Evolutionary conservation across 37 sponge, comb jelly and placozoan genomes (phyloP), one percentile per base, ranked within the genome.

Genomic region (Cladorhizidae sp.): DNA sequence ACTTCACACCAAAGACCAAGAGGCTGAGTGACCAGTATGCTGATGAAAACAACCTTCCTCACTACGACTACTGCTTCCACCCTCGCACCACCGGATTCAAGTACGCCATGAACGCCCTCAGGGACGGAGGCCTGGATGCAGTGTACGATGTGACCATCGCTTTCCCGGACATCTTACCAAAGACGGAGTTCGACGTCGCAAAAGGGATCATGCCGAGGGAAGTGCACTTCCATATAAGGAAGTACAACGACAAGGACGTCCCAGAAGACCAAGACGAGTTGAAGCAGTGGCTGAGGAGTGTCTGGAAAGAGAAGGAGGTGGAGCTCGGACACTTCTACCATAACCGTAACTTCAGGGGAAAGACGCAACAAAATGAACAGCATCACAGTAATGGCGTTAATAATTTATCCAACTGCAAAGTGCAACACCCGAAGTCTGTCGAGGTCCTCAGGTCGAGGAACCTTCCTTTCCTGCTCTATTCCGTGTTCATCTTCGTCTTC

Each of bases 101-200:
- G 8, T 83, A 86, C 75, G 32, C 65, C 37, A 61, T 92, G 40
- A 77, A 86, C 9, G 80, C 76, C 11, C 87, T 95, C 37, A 78
- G 86, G 33, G 76, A 75, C 40, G 68, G 57, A 6, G 63, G 87
- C 3, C 64, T 95, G 43, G 95, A 95, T 22, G 72, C 93, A 26
- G 82, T 95, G 62, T 75, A 87, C 63, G 95, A 95, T 54, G 83
- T 95, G 38, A 95, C 95, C 25, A 68, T 95, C 12, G 95, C 73
- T 8, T 95, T 83, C 52, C 93, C 93, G 1, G 93, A 92, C 36
- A 63, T 57, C 12, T 49, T 95, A 32, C 70, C 95, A 20, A 82
- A 77, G 64, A 89, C 86, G 21, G 93, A 91, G 45, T 37, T 73
- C 0, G 79, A 88, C n/a, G 73, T 95, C 22, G 0, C 73, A 18